These are phyloP conservation scores for Cheumatopsyche charites DNA, from an alignment of 1,140 invertebrate genomes.

Conservation along the genomic window DNA sequence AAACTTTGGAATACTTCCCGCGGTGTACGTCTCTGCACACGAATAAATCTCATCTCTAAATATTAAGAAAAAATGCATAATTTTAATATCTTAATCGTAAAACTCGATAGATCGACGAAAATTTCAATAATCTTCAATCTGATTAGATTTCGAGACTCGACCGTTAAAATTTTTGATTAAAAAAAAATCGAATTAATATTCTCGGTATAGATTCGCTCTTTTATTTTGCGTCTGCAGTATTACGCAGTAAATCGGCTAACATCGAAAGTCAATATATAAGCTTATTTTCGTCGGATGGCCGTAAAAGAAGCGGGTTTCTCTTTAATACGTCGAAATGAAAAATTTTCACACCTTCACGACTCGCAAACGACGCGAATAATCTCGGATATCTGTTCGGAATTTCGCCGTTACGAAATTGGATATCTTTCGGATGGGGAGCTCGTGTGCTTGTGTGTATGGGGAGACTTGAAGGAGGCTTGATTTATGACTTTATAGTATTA, in stretches of 20 bases:
- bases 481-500: slow-evolving; percentile 27
- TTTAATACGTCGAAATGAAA: neutral
- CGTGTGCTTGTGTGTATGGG: neutral
- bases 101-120: too few relatives aligned
- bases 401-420: slow-evolving; percentile 17
- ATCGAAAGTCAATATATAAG: neutral
- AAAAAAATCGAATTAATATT: too few relatives aligned
- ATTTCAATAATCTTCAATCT: too few relatives aligned
- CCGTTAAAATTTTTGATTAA: too few relatives aligned
- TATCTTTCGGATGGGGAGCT: slow-evolving; percentile 1
- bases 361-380: slow-evolving; percentile 4
- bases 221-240: too few relatives aligned
- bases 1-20: slow-evolving; percentile 1
- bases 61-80: too few relatives aligned
- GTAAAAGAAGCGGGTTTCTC: neutral
- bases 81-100: too few relatives aligned
- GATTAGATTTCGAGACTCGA: too few relatives aligned
- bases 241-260: neutral
- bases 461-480: slow-evolving; percentile 15
- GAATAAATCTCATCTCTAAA: too few relatives aligned
- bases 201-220: too few relatives aligned
- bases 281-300: slow-evolving; percentile 1
- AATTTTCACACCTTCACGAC: slow-evolving; percentile 1
- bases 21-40: too few relatives aligned
- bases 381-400: neutral